Conservation (phyloP, 2,113 vertebrate species). For the Puntigrus tetrazona region DNA sequence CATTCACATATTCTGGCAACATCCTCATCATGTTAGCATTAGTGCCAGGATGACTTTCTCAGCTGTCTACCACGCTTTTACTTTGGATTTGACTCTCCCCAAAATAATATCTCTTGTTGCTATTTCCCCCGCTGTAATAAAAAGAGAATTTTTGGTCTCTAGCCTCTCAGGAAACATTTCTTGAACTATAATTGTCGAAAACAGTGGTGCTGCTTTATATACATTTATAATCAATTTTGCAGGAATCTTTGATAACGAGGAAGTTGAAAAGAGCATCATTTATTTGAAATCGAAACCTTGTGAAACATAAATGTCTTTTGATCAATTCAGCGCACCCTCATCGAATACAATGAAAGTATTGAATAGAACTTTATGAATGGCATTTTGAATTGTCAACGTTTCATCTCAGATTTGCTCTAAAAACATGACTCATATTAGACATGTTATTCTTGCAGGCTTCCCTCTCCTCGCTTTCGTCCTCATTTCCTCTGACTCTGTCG, state of each 20-base stretch:
- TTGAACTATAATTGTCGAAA: neutral
- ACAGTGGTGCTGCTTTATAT: neutral
- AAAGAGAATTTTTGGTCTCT: neutral
- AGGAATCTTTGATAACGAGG: neutral
- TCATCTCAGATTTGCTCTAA: conserved; percentile 27
- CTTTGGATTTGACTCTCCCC: neutral
- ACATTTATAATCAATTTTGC: neutral
- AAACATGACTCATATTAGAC: conserved; percentile 54
- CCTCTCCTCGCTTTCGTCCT: neutral
- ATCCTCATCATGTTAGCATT: conserved; percentile 7
- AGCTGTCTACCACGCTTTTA: neutral
- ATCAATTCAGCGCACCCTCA: neutral
- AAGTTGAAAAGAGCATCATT: neutral
- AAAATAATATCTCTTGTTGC: neutral
- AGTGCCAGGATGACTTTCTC: conserved; percentile 2
- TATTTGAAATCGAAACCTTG: neutral
- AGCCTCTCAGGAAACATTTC: neutral
- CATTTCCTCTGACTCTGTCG: neutral
- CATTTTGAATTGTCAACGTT: neutral
- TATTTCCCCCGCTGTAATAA: neutral
- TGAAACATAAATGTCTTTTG: neutral
- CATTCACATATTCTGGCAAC: conserved; percentile 17
- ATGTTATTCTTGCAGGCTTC: conserved; percentile 54
- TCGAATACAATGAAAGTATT: neutral
- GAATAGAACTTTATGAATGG: neutral